A percentile compares a stretch with the other conserved stretches of the same genome.
phyloP scores from a whole-genome alignment of 2,888 invertebrate species.

The Coleophora deauratella region DNA sequence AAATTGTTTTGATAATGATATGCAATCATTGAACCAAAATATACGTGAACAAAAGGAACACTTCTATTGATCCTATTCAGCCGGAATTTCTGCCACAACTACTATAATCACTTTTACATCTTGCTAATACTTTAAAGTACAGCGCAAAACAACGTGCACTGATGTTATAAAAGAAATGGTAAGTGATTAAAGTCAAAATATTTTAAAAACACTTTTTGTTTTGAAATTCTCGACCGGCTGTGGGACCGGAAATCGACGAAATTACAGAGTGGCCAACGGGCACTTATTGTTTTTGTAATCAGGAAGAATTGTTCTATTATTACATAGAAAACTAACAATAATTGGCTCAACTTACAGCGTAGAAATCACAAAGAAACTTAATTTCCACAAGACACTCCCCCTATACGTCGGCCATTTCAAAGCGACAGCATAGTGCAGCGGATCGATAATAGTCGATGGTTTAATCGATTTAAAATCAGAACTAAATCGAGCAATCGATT shows the following conservation, averaged over 20 bases:
- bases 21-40: no score
- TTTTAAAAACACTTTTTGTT: constrained; percentile 54
- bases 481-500: constrained; percentile 5
- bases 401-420: constrained; percentile 72
- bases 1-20: no score
- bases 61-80: no score
- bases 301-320: constrained; percentile 4
- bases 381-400: constrained; percentile 67
- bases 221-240: constrained; percentile 62
- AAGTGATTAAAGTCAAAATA: neutral
- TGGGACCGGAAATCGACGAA: constrained; percentile 50
- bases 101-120: no score
- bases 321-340: constrained; percentile 16
- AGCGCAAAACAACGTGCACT: no score
- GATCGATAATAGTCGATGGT: constrained; percentile 25
- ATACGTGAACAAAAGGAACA: no score
- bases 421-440: constrained; percentile 44
- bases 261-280: constrained; percentile 10
- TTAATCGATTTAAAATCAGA: neutral
- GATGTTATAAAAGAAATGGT: no score
- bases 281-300: neutral
- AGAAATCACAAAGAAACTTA: constrained; percentile 45
- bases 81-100: no score
- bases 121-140: no score
- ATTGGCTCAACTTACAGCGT: constrained; percentile 42